Evolutionary conservation across 2,888 invertebrate species (phyloP).

Genomic region (Laothoe populi): DNA sequence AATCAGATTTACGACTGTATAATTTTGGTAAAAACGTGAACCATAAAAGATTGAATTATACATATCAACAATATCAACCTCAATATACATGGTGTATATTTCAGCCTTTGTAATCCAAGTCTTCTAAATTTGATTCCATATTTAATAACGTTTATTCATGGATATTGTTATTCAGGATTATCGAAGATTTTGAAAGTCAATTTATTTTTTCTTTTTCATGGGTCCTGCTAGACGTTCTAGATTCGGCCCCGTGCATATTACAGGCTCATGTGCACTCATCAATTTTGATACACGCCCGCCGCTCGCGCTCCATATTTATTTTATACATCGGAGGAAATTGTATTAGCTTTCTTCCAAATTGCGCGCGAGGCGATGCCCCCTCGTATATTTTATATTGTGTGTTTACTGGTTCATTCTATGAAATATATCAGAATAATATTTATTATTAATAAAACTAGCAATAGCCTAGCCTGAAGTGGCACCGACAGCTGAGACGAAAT

Average conservation of each 20-base stretch:
- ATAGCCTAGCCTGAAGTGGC: not conserved
- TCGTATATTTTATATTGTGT: conserved; percentile 18
- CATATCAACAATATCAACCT: too few relatives aligned
- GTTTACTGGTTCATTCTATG: not conserved
- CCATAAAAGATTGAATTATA: too few relatives aligned
- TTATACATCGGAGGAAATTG: conserved; percentile 20
- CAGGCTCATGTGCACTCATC: conserved; percentile 25
- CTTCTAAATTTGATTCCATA: too few relatives aligned
- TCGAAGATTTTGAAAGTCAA: too few relatives aligned
- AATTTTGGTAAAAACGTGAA: too few relatives aligned
- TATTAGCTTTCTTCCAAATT: conserved; percentile 17
- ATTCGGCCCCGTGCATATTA: not conserved
- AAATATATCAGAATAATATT: conserved; percentile 6
- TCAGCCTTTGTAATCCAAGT: too few relatives aligned
- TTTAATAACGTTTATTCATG: too few relatives aligned
- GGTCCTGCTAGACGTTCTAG: not conserved
- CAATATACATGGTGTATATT: too few relatives aligned
- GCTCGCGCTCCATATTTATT: conserved; percentile 15
- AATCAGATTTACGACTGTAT: too few relatives aligned
- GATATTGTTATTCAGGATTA: too few relatives aligned
- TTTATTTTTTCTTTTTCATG: not conserved
- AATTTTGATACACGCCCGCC: conserved; percentile 22
- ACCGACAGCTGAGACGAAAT: too few relatives aligned
- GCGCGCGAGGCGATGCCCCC: not conserved
- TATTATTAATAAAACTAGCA: not conserved